phyloP scores from a whole-genome alignment of 37 sponge, comb jelly and placozoan genomes.

The Theonella swinhoei region DNA sequence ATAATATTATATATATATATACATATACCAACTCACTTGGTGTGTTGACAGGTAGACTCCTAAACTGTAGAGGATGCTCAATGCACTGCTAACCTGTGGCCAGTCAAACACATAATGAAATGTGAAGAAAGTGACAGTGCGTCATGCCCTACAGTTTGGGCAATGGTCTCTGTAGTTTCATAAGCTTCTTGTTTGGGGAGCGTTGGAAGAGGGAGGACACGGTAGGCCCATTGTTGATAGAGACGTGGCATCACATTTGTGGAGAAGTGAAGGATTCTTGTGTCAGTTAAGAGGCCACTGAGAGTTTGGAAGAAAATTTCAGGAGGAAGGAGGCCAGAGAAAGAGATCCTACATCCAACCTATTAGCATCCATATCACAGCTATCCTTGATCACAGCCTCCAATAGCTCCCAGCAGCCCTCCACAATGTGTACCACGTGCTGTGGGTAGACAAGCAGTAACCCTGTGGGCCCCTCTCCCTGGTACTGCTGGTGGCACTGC shows the following conservation, averaged over 20 bases:
- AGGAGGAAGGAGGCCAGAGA: background rate
- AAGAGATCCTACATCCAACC: background rate
- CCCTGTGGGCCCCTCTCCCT: conserved; percentile 83
- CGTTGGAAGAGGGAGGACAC: conserved; percentile 52
- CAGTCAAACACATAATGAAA: no score
- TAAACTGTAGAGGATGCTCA: no score
- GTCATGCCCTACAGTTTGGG: conserved; percentile 54
- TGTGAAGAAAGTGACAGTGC: background rate
- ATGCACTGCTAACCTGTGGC: no score
- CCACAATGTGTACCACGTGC: conserved; percentile 73
- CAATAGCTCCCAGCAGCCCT: conserved; percentile 58
- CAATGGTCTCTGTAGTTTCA: conserved; percentile 53
- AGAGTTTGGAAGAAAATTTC: background rate
- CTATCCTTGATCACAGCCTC: conserved; percentile 35
- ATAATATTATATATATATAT: no score
- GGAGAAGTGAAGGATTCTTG: conserved; percentile 48
- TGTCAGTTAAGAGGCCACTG: conserved; percentile 43
- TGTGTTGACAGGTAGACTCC: no score
- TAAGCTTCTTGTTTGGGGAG: conserved; percentile 62
- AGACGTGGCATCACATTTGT: conserved; percentile 44
- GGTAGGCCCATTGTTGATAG: conserved; percentile 59
- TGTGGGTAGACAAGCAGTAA: conserved; percentile 76
- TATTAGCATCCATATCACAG: background rate
- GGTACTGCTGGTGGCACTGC: conserved; percentile 59
- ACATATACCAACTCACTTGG: no score